phyloP scores from a whole-genome alignment of 2,888 invertebrate species.

The Tipula lateralis region DNA sequence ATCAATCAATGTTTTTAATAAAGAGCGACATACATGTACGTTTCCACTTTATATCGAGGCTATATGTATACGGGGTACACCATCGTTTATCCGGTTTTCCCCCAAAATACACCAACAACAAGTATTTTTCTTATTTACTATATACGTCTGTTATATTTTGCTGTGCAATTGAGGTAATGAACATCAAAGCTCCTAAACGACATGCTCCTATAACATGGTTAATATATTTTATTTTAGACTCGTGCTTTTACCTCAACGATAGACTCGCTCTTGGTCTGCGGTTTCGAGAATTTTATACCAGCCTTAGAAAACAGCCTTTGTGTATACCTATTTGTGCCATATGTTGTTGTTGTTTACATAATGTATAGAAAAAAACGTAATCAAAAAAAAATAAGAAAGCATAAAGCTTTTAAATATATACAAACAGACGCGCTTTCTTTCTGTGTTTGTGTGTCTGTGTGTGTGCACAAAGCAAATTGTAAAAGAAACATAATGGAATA shows the following conservation, averaged over 20 bases:
- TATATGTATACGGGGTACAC: too few species aligned
- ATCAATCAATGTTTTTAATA: not conserved
- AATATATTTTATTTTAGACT: not conserved
- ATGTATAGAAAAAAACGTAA: too few species aligned
- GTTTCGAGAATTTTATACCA: not conserved
- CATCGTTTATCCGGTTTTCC: not conserved
- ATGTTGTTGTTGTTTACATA: not conserved
- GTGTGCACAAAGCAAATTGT: not conserved
- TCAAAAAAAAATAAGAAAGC: too few species aligned
- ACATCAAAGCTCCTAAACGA: not conserved
- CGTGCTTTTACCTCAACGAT: not conserved
- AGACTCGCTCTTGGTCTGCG: not conserved
- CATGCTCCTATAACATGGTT: not conserved
- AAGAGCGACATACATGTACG: not conserved
- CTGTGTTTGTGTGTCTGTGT: too few species aligned
- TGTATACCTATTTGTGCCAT: too few species aligned
- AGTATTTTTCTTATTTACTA: not conserved
- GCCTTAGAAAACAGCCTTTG: not conserved
- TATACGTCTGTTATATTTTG: not conserved
- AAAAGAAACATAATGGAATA: not conserved
- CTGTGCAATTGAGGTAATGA: not conserved
- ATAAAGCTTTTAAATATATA: too few species aligned
- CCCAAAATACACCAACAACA: not conserved
- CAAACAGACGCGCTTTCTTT: too few species aligned
- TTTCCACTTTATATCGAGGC: not conserved